Base-by-base conservation (phyloP, 2,113 vertebrate genomes). In the Petrocephalus zakoni region DNA sequence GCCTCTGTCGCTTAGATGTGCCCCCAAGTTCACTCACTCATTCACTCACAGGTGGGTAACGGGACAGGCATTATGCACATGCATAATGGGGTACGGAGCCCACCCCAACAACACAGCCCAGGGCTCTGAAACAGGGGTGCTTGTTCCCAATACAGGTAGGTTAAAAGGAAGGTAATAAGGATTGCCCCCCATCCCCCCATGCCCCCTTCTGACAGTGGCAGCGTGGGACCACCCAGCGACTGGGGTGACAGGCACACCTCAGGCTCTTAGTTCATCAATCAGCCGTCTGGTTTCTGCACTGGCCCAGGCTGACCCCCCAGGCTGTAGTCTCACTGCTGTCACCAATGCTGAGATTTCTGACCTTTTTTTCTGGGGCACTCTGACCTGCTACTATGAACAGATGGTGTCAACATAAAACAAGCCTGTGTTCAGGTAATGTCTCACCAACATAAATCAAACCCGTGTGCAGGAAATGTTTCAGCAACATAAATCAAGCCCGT, bases 141-240 rank as follows among this genome's bases (percentile, higher is more conserved):
- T 94, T 93, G 94, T 94, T 93, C 84, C 61, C 88, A 10, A 61
- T 22, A 64, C 68, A 91, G 91, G 91, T 91, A 85, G 46, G 87
- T 87, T 22, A 53, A 87, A 92, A 75, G 84, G 37, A 42, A 46
- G 13, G 87, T 25, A 17, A 29, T 61, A 17, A 49, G 5, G 58
- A 42, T 89, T 56, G 81, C 42, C 42, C 42, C 42, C 42, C n/a
- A n/a, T n/a, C 53, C 88, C 85, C 87, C 72, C 84, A 84, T 87
- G 88, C 87, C 88, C 88, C 86, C 87, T 56, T 89, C 91, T 91
- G 89, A 91, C 89, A 89, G 78, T 90, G 89, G 58, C 90, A 87
- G 89, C 85, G 88, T 91, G 86, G 89, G 91, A 91, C 92, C 92
- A 92, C 92, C 91, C 90, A 91, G 90, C 29, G 55, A 81, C 89